Evolutionary conservation across 2,113 vertebrate genomes (phyloP), one percentile per base, ranked within the genome.

Genomic region (Rallus limicola): DNA sequence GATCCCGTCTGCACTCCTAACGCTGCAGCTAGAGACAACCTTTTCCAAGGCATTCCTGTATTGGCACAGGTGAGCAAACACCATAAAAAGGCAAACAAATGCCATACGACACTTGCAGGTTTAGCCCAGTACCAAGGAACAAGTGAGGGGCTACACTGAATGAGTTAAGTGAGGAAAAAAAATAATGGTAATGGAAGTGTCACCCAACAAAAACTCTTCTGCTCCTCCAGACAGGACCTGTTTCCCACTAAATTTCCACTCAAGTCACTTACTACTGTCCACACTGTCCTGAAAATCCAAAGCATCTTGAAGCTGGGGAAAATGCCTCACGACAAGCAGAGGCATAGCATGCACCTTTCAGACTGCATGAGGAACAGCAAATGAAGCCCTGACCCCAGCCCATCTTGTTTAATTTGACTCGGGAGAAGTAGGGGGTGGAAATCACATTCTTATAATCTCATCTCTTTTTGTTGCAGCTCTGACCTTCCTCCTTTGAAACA

Each of bases 61-160:
- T 58, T 84, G 59, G 82, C n/a, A 75, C 90, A 96, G 92, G 88
- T 88, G 92, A 96, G 88, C 82, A 95, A 97, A 96, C 92, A 91
- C 10, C 11, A 38, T 2, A 59, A 58, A 86, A 88, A 86, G 53
- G 72, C 56, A 89, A 92, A 78, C 31, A 82, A 52, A 72, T 60
- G 69, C 58, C 42, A 71, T 3, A n/a, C 0, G 1, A 69, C 16
- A 23, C 58, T 50, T 8, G 1, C 38, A 55, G 44, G 28, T 44
- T 44, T 40, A 72, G 28, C 18, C 19, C 25, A 29, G 25, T 20
- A 17, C 44, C 36, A 53, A 72, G 33, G 17, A 48, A 29, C 33
- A 46, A 74, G 42, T 1, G 18, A 88, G 72, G 18, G n/a, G n/a
- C 77, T 85, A n/a, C 1, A 1, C 18, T 52, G n/a, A n/a, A 80